Conservation (phyloP, 2,888 invertebrate genomes). For the Disparrhopalites patrizii region DNA sequence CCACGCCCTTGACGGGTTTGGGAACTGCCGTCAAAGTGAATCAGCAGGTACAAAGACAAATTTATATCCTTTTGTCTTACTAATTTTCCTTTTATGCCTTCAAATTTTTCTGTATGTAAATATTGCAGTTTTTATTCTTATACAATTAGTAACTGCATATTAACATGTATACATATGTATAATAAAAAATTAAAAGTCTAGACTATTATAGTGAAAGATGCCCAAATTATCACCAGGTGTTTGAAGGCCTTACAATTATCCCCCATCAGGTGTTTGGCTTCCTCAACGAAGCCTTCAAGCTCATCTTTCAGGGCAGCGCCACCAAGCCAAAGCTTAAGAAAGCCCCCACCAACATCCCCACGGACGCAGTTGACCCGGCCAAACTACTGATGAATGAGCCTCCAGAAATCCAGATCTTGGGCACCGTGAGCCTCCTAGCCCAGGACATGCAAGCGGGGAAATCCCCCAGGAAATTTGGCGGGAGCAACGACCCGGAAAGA, state of each 20-base stretch:
- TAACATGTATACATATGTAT: too few relatives aligned
- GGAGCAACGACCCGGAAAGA: background rate
- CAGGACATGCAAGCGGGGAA: background rate
- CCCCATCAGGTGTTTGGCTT: slow-evolving; percentile 29
- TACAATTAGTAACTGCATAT: too few relatives aligned
- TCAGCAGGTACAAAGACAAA: slow-evolving; percentile 26
- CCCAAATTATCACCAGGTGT: too few relatives aligned
- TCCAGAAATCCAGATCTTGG: slow-evolving; percentile 15
- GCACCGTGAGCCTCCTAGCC: slow-evolving; percentile 23
- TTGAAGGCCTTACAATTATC: background rate
- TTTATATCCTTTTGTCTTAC: too few relatives aligned
- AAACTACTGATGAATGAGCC: slow-evolving; percentile 11
- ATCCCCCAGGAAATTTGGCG: background rate
- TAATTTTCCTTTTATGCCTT: too few relatives aligned
- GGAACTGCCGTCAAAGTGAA: slow-evolving; percentile 34
- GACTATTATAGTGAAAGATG: too few relatives aligned
- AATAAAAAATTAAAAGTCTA: too few relatives aligned
- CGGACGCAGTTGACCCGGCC: slow-evolving; percentile 16
- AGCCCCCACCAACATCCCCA: too few relatives aligned
- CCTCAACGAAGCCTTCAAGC: slow-evolving; percentile 26
- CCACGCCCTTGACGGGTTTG: slow-evolving; percentile 29
- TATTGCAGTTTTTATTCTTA: too few relatives aligned
- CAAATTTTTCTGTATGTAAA: too few relatives aligned
- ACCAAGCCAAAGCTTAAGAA: background rate
- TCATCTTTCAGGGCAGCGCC: slow-evolving; percentile 23